Conservation (phyloP, 2,797 vertebrate species). For the Halcyon badia region DNA sequence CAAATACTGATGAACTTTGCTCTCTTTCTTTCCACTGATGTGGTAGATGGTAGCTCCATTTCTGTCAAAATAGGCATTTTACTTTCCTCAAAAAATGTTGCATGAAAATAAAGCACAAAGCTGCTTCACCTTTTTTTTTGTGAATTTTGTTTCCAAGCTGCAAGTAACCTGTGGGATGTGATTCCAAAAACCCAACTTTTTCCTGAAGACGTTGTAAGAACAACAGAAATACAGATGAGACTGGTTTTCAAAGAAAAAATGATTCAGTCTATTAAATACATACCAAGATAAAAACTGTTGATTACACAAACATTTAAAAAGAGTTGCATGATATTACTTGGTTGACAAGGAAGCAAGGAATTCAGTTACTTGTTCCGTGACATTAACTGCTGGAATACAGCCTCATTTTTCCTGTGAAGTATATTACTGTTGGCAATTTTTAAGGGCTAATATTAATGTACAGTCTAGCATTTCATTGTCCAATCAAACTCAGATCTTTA, state of each 20-base stretch:
- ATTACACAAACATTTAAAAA: background rate
- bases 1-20: background rate
- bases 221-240: background rate
- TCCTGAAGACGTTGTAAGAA: background rate
- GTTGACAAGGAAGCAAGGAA: slow-evolving; percentile 8
- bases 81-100: background rate
- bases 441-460: background rate
- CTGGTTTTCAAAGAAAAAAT: background rate
- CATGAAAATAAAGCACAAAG: background rate
- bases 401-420: slow-evolving; percentile 10
- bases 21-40: background rate
- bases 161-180: background rate
- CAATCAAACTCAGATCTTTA: background rate
- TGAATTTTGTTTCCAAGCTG: background rate
- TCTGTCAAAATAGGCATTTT: background rate
- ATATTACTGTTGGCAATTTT: background rate
- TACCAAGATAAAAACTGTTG: background rate
- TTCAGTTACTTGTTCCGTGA: slow-evolving; percentile 4
- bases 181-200: background rate
- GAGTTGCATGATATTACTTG: background rate
- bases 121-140: background rate
- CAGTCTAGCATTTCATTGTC: background rate
- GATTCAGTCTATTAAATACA: background rate
- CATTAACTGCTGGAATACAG: background rate
- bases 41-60: background rate